phyloP scores from a whole-genome alignment of 2,888 invertebrate genomes.

The Amorpha juglandis region DNA sequence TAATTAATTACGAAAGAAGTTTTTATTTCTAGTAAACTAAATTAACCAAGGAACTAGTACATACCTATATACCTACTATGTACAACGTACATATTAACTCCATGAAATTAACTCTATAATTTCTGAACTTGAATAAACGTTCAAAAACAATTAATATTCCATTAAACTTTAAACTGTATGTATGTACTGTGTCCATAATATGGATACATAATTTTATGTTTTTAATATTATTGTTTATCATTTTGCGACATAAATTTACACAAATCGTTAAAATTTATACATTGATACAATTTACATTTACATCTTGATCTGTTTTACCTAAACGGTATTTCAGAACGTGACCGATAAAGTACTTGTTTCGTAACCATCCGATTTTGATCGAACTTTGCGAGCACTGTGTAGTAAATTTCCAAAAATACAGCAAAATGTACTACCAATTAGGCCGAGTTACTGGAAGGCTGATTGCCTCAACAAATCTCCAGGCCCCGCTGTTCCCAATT shows the following conservation, averaged over 20 bases:
- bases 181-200: too few relatives aligned
- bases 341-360: slow-evolving; percentile 71
- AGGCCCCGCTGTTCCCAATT: slow-evolving; percentile 76
- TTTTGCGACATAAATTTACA: too few relatives aligned
- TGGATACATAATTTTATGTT: too few relatives aligned
- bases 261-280: too few relatives aligned
- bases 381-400: slow-evolving; percentile 48
- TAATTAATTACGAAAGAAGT: too few relatives aligned
- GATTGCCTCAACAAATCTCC: slow-evolving; percentile 67
- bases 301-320: neutral
- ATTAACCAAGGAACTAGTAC: too few relatives aligned
- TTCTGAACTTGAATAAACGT: neutral
- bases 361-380: slow-evolving; percentile 65
- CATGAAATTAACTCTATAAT: neutral
- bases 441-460: slow-evolving; percentile 75
- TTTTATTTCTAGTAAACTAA: too few relatives aligned
- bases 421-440: slow-evolving; percentile 78
- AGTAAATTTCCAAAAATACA: slow-evolving; percentile 35
- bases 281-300: neutral
- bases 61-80: too few relatives aligned
- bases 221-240: too few relatives aligned
- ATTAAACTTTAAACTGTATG: neutral
- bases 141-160: neutral
- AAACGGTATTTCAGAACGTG: slow-evolving; percentile 51
- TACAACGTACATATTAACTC: too few relatives aligned